Conservation (phyloP, 2,797 vertebrate species). For the Tenualosa thibaudeaui region DNA sequence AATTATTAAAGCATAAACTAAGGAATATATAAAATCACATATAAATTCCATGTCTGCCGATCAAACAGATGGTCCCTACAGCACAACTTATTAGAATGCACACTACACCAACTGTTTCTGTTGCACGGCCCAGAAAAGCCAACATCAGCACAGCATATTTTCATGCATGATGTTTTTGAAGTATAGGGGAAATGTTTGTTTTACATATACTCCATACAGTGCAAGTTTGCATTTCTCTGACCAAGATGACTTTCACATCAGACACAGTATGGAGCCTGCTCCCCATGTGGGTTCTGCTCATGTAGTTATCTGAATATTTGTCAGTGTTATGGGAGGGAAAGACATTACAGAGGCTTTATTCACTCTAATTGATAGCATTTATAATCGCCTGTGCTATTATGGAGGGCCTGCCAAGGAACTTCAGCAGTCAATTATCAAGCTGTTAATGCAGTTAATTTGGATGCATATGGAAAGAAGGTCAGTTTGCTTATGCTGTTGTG, state of each 20-base stretch:
- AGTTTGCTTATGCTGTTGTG: neutral
- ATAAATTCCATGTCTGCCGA: neutral
- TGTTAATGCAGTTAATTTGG: slow-evolving; percentile 18
- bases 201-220: neutral
- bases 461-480: neutral
- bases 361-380: slow-evolving; percentile 11
- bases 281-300: neutral
- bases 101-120: neutral
- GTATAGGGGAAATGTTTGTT: neutral
- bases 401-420: neutral
- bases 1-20: too few relatives aligned
- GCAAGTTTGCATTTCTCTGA: neutral
- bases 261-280: neutral
- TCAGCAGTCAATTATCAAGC: slow-evolving; percentile 18
- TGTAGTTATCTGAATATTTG: slow-evolving; percentile 16
- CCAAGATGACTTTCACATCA: neutral
- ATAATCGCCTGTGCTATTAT: slow-evolving; percentile 11
- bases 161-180: neutral
- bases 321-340: neutral
- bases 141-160: neutral
- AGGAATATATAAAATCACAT: neutral
- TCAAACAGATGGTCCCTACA: neutral
- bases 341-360: slow-evolving; percentile 11
- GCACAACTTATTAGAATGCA: neutral
- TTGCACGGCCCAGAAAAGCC: neutral